Base-by-base conservation (phyloP, 2,888 invertebrate genomes). In the Sturmia bella region DNA sequence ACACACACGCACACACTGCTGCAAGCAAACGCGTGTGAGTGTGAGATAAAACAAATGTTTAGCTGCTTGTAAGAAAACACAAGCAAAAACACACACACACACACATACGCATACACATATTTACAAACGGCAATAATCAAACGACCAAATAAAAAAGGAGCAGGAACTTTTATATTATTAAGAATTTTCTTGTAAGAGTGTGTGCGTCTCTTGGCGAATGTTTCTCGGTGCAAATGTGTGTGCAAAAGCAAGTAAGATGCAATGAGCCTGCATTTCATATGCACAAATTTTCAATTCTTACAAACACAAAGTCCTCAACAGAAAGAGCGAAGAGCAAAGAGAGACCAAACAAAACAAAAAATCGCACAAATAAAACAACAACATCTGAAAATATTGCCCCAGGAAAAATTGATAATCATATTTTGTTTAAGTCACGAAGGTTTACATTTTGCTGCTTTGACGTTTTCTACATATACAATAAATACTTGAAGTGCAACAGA, bases 341-440 rank as follows among this genome's bases (percentile, higher is more conserved):
- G 32, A 59, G 59, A 75, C 50, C 24, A 75, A 75, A 66, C n/a
- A 66, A 74, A 66, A 39, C n/a, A 56, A 50, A 56, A 68, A 27
- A 27, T 27, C 27, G 27, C 27, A 27, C 6, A 6, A 4, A 27
- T n/a, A 27, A 52, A 50, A 56, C 48, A 48, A 72, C 68, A 76
- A 52, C 45, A 78, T 59, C 64, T 66, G 24, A 72, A 69, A 45
- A 69, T 56, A 48, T 0, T 64, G 82, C 84, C 78, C 43, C 27
- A 3, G 59, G 84, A 50, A 61, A 76, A 75, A 85, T 85, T 85
- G 85, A 85, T 85, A 85, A 85, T 85, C 85, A 84, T 84, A 85
- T 85, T 85, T 85, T 84, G 85, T 84, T 83, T 83, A 84, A 85
- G 85, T 85, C 85, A 85, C 85, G 85, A 85, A 85, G 84, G 83